phyloP scores from a whole-genome alignment of 1,140 invertebrate species.

The Limonius californicus region DNA sequence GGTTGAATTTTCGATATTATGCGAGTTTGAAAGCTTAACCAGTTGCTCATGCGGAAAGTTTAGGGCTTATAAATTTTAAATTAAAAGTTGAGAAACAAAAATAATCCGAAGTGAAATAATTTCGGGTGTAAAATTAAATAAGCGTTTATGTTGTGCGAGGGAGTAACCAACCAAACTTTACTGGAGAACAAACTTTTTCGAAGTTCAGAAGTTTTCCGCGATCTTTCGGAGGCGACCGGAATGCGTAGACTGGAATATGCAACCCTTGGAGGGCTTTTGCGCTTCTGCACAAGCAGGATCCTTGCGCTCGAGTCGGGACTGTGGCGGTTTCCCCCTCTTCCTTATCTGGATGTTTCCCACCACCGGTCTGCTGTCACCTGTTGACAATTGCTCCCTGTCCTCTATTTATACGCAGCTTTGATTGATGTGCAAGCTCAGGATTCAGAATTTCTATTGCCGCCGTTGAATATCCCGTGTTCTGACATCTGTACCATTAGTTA shows the following conservation, averaged over 20 bases:
- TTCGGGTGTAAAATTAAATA: too few relatives aligned
- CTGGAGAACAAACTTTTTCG: not conserved
- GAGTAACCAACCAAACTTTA: too few relatives aligned
- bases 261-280: slow-evolving; percentile 7
- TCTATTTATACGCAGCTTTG: slow-evolving; percentile 3
- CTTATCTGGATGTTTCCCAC: slow-evolving; percentile 5
- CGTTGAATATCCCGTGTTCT: too few relatives aligned
- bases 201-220: slow-evolving; percentile 1
- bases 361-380: slow-evolving; percentile 2
- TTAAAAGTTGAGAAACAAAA: not conserved
- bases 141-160: too few relatives aligned
- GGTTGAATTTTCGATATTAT: too few relatives aligned
- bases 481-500: too few relatives aligned
- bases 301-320: not conserved
- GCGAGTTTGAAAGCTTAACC: too few relatives aligned
- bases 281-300: slow-evolving; percentile 3
- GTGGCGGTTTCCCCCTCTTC: slow-evolving; percentile 7
- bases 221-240: slow-evolving; percentile 4
- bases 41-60: too few relatives aligned
- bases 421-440: slow-evolving; percentile 3
- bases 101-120: not conserved
- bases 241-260: not conserved
- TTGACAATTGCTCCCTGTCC: not conserved
- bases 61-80: too few relatives aligned
- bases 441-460: not conserved